Evolutionary conservation across 2,113 vertebrate species (phyloP), one percentile per base, ranked within the genome.

Genomic region (Sceloporus tristichus): DNA sequence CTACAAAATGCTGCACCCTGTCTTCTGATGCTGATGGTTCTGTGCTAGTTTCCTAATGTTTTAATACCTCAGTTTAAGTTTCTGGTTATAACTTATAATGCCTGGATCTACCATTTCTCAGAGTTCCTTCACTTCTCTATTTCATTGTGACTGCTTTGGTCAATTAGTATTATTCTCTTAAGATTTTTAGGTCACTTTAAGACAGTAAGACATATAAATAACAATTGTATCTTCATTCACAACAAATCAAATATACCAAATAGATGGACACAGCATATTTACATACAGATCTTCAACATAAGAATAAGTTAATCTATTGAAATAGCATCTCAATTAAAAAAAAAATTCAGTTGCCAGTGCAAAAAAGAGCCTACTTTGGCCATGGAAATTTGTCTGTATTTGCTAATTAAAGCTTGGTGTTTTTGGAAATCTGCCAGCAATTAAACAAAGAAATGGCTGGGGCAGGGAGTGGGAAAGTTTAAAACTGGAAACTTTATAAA

Each of bases 281-380:
- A 79, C 53, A 54, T 53, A 86, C 48, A 68, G 48, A 76, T 62
- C 16, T 27, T 1, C 56, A 65, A 56, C 9, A 27, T 42, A 71
- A 59, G 56, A 74, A 74, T 38, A 74, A 59, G 83, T 84, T 34
- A 75, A 19, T 56, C 75, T 34, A 85, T 85, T 75, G 83, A 38
- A 85, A 75, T 21, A 75, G 59, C 6, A 21, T 25, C 23, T 62
- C 13, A 23, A 2, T 21, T 21, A 66, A 66, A 66, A 66, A 21
- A 19, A 78, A 14, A 16, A 76, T 78, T 85, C 38, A 14, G 38
- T 48, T 86, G 62, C 29, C 4, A 68, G 16, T 73, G 21, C 48
- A 65, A 48, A 71, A 71, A 29, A 29, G 68, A 79, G 27, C 10
- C 27, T 80, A 21, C 29, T 8, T 59, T 80, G 66, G 27, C 38